phyloP scores from a whole-genome alignment of 2,113 vertebrate species.

The Bos javanicus region DNA sequence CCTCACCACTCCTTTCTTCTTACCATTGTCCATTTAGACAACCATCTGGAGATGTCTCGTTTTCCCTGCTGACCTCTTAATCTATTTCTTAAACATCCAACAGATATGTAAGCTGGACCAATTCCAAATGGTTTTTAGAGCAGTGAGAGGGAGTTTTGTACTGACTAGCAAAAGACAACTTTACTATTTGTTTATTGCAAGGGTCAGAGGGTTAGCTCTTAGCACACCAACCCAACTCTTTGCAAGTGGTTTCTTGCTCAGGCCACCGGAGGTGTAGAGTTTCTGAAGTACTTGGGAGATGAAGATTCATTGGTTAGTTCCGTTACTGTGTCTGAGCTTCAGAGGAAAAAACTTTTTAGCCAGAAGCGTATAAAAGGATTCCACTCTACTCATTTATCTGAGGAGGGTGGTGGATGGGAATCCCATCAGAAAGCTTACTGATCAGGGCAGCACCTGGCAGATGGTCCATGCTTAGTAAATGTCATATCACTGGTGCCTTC shows the following conservation, averaged over 20 bases:
- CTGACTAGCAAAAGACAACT: conserved; percentile 70
- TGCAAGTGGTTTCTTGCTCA: conserved; percentile 31
- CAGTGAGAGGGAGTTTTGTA: conserved; percentile 66
- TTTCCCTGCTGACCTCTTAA: conserved; percentile 63
- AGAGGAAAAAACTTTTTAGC: conserved; percentile 28
- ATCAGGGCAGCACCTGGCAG: background rate
- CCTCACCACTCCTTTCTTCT: background rate
- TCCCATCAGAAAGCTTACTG: background rate
- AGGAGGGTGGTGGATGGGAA: background rate
- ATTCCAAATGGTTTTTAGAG: conserved; percentile 74
- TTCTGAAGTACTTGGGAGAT: conserved; percentile 48
- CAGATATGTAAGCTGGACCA: conserved; percentile 62
- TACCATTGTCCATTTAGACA: conserved; percentile 52
- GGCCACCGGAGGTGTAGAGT: conserved; percentile 59
- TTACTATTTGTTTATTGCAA: conserved; percentile 74
- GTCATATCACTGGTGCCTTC: background rate
- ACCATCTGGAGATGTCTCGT: conserved; percentile 52
- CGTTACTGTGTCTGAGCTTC: conserved; percentile 31
- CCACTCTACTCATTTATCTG: background rate
- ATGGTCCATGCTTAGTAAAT: background rate
- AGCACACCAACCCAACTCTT: conserved; percentile 43
- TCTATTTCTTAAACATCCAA: conserved; percentile 67
- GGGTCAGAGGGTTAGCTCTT: conserved; percentile 71
- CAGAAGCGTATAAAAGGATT: background rate
- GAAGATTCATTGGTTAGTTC: conserved; percentile 7